Percentiles rank a stretch among this genome's conserved stretches.
phyloP scores from a whole-genome alignment of 2,113 vertebrate genomes.

The Recurvirostra avosetta region DNA sequence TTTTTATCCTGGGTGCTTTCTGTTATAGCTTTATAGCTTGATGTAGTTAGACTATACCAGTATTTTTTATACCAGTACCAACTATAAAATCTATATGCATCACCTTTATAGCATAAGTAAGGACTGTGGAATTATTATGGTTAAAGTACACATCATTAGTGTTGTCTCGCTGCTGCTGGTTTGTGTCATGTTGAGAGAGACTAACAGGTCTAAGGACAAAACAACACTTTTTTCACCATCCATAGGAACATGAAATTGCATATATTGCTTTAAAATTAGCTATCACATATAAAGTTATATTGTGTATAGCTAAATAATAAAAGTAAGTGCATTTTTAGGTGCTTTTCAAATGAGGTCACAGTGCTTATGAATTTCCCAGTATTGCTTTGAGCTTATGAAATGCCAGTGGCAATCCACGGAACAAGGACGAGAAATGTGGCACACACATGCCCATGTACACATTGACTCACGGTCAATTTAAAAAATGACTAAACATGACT shows the following conservation, averaged over 20 bases:
- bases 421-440: not conserved
- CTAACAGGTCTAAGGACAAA: not conserved
- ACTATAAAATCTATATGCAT: not conserved
- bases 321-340: not conserved
- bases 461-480: not conserved
- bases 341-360: not conserved
- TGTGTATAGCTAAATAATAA: not conserved
- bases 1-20: not conserved
- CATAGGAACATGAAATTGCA: not conserved
- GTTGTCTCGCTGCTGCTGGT: not conserved
- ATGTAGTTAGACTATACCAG: not conserved
- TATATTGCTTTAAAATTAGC: not conserved
- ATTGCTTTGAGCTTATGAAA: not conserved
- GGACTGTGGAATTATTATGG: not conserved
- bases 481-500: not conserved
- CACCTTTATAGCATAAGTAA: not conserved
- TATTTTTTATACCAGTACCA: not conserved
- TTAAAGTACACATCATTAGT: not conserved
- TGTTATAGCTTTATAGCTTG: not conserved
- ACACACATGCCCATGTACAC: accelerated
- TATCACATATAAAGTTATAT: not conserved
- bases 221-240: not conserved
- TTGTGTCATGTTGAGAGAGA: not conserved
- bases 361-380: not conserved
- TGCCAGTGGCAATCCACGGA: not conserved